These are phyloP conservation scores for Acleris emargana DNA, from an alignment of 2,888 invertebrate genomes.

Conservation along the genomic window DNA sequence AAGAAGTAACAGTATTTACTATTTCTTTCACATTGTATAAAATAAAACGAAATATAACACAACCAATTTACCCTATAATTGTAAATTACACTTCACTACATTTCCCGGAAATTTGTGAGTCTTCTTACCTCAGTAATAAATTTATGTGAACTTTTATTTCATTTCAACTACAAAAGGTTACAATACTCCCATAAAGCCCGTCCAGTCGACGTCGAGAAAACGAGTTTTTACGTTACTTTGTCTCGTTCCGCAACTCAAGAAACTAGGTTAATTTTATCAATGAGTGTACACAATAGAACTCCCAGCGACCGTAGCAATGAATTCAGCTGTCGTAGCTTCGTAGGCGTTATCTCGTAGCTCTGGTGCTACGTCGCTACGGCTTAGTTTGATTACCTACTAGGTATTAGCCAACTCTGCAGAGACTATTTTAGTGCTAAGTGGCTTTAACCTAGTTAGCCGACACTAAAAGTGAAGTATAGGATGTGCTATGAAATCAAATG, in stretches of 20 bases:
- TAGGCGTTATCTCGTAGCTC: conserved; percentile 37
- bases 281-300: conserved; percentile 41
- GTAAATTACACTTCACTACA: not conserved
- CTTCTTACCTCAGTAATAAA: not conserved
- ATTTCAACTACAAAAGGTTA: conserved; percentile 6
- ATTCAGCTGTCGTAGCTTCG: conserved; percentile 54
- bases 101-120: not conserved
- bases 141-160: not conserved
- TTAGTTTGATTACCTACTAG: conserved; percentile 36
- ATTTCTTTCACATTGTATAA: no score
- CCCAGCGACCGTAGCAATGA: conserved; percentile 55
- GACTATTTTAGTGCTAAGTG: conserved; percentile 32
- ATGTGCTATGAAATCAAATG: not conserved
- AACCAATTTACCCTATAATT: no score
- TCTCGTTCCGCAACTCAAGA: conserved; percentile 34
- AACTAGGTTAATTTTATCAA: conserved; percentile 50
- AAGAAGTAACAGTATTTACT: no score
- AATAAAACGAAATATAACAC: no score
- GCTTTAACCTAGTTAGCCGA: conserved; percentile 24
- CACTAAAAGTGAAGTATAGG: conserved; percentile 1
- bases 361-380: conserved; percentile 32
- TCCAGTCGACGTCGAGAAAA: conserved; percentile 27
- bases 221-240: conserved; percentile 37
- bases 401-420: conserved; percentile 29
- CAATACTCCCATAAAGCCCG: conserved; percentile 20